Evolutionary conservation across 2,113 vertebrate species (phyloP).

Genomic region (Neolamprologus hecqui): DNA sequence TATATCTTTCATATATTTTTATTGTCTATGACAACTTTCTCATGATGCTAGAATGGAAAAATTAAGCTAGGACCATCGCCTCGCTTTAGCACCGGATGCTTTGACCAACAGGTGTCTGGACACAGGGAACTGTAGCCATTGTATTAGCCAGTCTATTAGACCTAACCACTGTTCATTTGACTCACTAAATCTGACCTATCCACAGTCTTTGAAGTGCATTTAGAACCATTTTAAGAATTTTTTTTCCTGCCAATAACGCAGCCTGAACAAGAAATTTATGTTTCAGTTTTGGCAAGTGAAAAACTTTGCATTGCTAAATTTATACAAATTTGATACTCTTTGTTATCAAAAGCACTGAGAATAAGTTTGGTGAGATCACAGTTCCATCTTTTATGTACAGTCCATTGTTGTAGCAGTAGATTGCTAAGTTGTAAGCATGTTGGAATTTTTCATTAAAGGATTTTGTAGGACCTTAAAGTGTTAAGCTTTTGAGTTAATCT

Average conservation of each 20-base stretch:
- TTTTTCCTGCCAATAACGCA: neutral
- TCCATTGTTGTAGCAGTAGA: neutral
- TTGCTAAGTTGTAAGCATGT: neutral
- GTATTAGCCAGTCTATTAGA: neutral
- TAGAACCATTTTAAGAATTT: neutral
- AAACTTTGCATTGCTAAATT: neutral
- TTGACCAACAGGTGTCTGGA: neutral
- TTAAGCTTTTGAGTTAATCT: neutral
- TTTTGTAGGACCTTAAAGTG: neutral
- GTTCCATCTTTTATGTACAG: neutral
- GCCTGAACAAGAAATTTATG: neutral
- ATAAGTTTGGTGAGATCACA: neutral
- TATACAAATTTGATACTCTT: neutral
- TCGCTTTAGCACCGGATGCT: neutral
- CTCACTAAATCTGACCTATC: neutral
- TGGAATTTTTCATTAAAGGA: neutral
- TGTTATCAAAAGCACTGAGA: neutral
- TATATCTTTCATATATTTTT: neutral
- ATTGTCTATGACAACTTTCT: neutral
- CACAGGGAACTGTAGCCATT: neutral
- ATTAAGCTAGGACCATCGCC: neutral
- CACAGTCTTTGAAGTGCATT: neutral
- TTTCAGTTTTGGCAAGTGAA: neutral
- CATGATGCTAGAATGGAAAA: neutral
- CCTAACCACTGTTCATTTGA: neutral